Evolutionary conservation across 1,140 invertebrate genomes (phyloP).

Genomic region (Radopholus similis): DNA sequence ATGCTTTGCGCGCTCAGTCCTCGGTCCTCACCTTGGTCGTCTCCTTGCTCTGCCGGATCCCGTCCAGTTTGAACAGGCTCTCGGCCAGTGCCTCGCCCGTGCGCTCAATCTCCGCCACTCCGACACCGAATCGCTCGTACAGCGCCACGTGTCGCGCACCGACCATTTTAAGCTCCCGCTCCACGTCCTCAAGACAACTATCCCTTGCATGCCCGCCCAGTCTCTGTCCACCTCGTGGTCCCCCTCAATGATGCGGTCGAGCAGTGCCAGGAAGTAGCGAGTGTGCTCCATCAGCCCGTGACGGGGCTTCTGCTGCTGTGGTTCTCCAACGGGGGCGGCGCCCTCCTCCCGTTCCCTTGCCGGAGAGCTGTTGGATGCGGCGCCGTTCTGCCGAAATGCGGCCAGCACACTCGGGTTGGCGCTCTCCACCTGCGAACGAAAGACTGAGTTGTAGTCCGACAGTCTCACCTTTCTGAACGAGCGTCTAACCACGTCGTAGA

Average conservation of each 20-base stretch:
- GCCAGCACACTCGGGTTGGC: background rate
- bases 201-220: background rate
- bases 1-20: background rate
- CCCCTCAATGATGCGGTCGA: slow-evolving; percentile 29
- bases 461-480: slow-evolving; percentile 34
- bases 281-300: background rate
- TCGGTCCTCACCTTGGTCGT: slow-evolving; percentile 17
- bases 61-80: slow-evolving; percentile 28
- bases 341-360: background rate
- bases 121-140: slow-evolving; percentile 18
- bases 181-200: slow-evolving; percentile 6
- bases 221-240: background rate
- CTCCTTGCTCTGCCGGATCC: slow-evolving; percentile 31
- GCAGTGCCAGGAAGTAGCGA: slow-evolving; percentile 17
- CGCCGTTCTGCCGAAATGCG: slow-evolving; percentile 9
- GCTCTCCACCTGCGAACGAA: slow-evolving; percentile 13
- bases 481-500: slow-evolving; percentile 24
- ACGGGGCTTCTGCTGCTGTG: background rate
- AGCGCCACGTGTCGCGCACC: slow-evolving; percentile 25
- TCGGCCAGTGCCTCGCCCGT: slow-evolving; percentile 28
- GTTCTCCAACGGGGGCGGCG: background rate
- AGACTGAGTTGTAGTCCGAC: background rate
- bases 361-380: too few relatives aligned
- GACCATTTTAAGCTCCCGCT: slow-evolving; percentile 14
- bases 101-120: slow-evolving; percentile 17